Evolutionary conservation across 2,888 invertebrate genomes (phyloP).

Genomic region (Crossocerus cetratus): DNA sequence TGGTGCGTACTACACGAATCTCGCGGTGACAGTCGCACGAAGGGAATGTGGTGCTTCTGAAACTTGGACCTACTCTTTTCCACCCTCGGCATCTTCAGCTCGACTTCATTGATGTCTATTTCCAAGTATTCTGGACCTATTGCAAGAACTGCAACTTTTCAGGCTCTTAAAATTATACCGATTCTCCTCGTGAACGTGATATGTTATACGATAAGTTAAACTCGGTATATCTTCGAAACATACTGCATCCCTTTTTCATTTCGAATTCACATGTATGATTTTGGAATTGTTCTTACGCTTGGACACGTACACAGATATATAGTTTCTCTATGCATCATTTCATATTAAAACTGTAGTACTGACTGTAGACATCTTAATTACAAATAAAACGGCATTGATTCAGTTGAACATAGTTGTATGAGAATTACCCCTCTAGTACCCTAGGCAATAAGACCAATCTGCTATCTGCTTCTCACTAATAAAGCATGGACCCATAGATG

Average conservation of each 20-base stretch:
- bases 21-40: too few relatives aligned
- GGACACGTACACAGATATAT: slow-evolving; percentile 23
- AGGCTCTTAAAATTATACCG: too few relatives aligned
- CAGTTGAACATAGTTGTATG: slow-evolving; percentile 14
- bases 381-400: slow-evolving; percentile 8
- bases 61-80: too few relatives aligned
- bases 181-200: too few relatives aligned
- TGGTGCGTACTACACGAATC: too few relatives aligned
- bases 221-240: background rate
- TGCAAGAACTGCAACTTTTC: too few relatives aligned
- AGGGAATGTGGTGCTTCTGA: too few relatives aligned
- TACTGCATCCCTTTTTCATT: slow-evolving; percentile 5
- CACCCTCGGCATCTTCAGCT: too few relatives aligned
- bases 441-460: slow-evolving; percentile 2
- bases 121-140: too few relatives aligned
- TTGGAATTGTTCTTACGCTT: slow-evolving; percentile 14
- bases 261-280: too few relatives aligned
- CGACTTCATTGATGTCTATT: too few relatives aligned
- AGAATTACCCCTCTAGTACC: slow-evolving; percentile 7
- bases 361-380: background rate
- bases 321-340: slow-evolving; percentile 9
- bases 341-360: slow-evolving; percentile 2
- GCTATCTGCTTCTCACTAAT: background rate
- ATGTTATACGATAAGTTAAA: too few relatives aligned
- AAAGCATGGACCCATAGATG: background rate